phyloP scores from a whole-genome alignment of 1,140 invertebrate genomes.

The Leptestheria dahalacensis region DNA sequence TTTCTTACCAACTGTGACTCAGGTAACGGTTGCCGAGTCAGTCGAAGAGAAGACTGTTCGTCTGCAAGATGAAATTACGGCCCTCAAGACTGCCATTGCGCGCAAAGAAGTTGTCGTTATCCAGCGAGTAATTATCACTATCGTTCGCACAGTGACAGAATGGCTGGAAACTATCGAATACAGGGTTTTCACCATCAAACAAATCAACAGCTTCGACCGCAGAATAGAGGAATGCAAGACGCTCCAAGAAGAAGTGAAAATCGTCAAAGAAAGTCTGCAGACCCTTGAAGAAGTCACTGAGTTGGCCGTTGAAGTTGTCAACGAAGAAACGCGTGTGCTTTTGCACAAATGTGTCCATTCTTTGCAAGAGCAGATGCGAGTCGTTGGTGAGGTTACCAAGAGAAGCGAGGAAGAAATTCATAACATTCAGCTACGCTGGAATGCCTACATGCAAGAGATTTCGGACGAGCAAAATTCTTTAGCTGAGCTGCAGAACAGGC shows the following conservation, averaged over 20 bases:
- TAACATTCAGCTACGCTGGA: conserved; percentile 46
- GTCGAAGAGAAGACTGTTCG: conserved; percentile 35
- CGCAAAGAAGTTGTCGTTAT: conserved; percentile 42
- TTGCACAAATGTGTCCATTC: conserved; percentile 32
- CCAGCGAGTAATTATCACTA: conserved; percentile 46
- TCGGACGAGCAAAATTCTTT: conserved; percentile 35
- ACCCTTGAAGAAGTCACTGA: conserved; percentile 23
- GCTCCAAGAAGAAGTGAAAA: conserved; percentile 18
- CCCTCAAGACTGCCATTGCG: conserved; percentile 43
- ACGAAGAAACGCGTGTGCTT: conserved; percentile 30
- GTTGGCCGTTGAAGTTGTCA: conserved; percentile 34
- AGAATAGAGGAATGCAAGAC: conserved; percentile 31
- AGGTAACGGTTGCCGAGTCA: conserved; percentile 35
- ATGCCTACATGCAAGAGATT: conserved; percentile 45
- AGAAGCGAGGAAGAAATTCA: conserved; percentile 31
- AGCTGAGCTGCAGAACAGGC: conserved; percentile 34
- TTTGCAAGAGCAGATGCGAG: conserved; percentile 36
- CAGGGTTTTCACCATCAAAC: conserved; percentile 45
- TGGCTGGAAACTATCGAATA: conserved; percentile 72
- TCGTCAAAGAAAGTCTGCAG: conserved; percentile 21
- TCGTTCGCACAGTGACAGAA: conserved; percentile 58
- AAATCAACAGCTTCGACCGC: conserved; percentile 35
- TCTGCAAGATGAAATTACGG: conserved; percentile 38
- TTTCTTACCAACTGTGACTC: conserved; percentile 39
- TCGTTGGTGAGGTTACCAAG: conserved; percentile 37